These are phyloP conservation scores for Mnemiopsis leidyi DNA, from an alignment of 37 sponge, comb jelly and placozoan species.

Conservation along the genomic window DNA sequence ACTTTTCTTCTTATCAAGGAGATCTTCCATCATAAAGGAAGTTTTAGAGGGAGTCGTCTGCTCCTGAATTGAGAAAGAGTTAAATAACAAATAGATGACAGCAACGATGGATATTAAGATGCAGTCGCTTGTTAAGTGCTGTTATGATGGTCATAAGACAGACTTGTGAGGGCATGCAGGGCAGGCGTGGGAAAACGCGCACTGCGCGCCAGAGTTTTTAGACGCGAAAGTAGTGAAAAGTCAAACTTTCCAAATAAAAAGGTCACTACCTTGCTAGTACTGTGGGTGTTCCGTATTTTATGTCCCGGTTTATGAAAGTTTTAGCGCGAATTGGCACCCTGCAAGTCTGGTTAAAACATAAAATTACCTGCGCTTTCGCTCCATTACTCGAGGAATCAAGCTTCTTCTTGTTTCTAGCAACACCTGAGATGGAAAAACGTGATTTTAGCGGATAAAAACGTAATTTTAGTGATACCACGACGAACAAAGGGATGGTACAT, in stretches of 20 bases:
- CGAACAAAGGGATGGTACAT: neutral
- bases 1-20: constrained; percentile 57
- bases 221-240: constrained; percentile 20
- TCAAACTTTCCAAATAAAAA: neutral
- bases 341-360: neutral
- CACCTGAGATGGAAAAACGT: neutral
- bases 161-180: neutral
- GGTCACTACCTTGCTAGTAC: neutral
- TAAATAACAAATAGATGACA: no score
- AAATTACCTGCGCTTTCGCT: neutral
- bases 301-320: neutral
- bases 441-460: neutral
- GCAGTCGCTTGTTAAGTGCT: no score
- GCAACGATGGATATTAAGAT: no score
- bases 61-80: no score
- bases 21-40: constrained; percentile 62
- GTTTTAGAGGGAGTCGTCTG: constrained; percentile 53
- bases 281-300: neutral
- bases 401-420: constrained; percentile 33
- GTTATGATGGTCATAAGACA: no score
- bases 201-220: constrained; percentile 14
- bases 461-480: neutral
- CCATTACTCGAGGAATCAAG: neutral
- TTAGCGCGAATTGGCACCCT: constrained; percentile 50
- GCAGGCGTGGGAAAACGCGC: constrained; percentile 13